Evolutionary conservation across 2,113 vertebrate genomes (phyloP).

Genomic region (Halcyon senegalensis): DNA sequence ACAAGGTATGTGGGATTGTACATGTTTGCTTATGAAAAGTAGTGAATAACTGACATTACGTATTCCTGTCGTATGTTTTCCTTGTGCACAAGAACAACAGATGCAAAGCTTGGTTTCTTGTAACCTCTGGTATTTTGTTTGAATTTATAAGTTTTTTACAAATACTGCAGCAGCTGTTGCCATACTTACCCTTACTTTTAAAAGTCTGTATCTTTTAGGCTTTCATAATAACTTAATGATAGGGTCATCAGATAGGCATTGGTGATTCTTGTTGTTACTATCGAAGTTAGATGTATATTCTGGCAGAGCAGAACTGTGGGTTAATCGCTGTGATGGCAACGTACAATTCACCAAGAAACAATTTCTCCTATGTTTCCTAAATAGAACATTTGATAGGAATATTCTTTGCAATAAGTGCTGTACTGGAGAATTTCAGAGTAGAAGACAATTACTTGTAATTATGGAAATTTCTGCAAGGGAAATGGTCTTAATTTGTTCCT

Average conservation of each 20-base stretch:
- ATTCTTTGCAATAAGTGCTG: slow-evolving; percentile 60
- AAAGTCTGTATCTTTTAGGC: not conserved
- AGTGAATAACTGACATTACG: not conserved
- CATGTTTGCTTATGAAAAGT: slow-evolving; percentile 10
- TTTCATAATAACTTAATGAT: not conserved
- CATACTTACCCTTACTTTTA: slow-evolving; percentile 24
- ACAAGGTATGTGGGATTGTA: not conserved
- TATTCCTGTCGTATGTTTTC: slow-evolving; percentile 32
- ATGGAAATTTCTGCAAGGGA: slow-evolving; percentile 72
- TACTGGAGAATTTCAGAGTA: slow-evolving; percentile 67
- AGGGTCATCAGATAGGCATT: not conserved
- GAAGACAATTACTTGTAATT: slow-evolving; percentile 76
- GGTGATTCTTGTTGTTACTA: not conserved
- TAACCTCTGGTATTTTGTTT: slow-evolving; percentile 62
- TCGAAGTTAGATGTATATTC: not conserved
- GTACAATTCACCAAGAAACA: slow-evolving; percentile 37
- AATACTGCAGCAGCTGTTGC: slow-evolving; percentile 70
- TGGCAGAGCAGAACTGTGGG: not conserved
- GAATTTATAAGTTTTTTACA: slow-evolving; percentile 42
- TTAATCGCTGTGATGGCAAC: not conserved
- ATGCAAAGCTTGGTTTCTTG: slow-evolving; percentile 45
- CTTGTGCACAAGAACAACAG: not conserved
- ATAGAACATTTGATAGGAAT: slow-evolving; percentile 54
- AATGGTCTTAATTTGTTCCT: slow-evolving; percentile 73
- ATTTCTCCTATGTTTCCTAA: slow-evolving; percentile 59